Conservation (phyloP, 2,888 invertebrate genomes). For the Limnephilus lunatus region DNA sequence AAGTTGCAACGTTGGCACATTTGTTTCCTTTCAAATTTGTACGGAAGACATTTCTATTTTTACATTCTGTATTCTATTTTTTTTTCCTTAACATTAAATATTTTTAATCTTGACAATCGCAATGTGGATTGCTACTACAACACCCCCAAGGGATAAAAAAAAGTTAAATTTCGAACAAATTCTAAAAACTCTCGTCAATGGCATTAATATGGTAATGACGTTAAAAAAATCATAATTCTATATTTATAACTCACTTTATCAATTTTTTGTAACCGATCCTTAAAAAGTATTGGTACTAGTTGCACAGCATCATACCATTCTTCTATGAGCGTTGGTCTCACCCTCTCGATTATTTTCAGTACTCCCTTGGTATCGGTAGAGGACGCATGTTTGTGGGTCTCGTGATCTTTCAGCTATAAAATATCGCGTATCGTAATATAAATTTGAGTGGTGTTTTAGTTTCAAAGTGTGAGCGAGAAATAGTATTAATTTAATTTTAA, state of each 20-base stretch:
- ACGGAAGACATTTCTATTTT: no score
- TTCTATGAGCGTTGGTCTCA: not conserved
- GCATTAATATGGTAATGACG: no score
- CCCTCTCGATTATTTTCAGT: not conserved
- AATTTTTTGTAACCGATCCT: not conserved
- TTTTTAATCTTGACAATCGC: no score
- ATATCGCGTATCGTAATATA: not conserved
- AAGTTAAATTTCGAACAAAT: no score
- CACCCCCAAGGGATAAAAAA: no score
- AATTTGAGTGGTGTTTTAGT: not conserved
- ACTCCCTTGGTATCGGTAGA: not conserved
- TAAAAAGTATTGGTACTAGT: not conserved
- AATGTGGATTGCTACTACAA: no score
- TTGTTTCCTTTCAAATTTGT: no score
- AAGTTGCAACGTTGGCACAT: no score
- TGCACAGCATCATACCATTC: not conserved
- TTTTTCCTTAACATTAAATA: no score
- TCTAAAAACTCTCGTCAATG: no score
- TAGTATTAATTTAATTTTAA: not conserved
- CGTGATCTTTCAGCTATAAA: not conserved
- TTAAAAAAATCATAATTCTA: not conserved
- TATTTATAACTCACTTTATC: not conserved
- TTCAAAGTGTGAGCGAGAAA: not conserved
- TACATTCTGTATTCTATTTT: no score
- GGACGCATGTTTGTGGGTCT: not conserved